Evolutionary conservation across 92 coral and sea anemone genomes (phyloP).

Genomic region (Diadumene lineata): DNA sequence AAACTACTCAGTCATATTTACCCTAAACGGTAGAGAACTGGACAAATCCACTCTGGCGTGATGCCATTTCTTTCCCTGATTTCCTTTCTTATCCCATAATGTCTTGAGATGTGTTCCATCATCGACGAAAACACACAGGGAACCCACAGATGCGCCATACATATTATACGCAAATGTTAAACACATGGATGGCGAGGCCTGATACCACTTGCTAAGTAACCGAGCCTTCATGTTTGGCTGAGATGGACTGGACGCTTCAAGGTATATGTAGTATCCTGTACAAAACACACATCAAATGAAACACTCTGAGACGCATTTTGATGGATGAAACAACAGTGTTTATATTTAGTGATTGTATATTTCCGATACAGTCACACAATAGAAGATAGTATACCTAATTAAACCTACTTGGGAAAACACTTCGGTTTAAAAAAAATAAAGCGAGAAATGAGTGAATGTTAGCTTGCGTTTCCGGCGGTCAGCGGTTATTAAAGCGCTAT

Average conservation of each 20-base stretch:
- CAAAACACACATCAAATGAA: neutral
- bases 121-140: conserved; percentile 21
- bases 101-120: conserved; percentile 10
- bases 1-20: too few species aligned
- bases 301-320: too few species aligned
- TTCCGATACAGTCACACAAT: too few species aligned
- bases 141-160: conserved; percentile 37
- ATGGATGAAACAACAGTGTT: too few species aligned
- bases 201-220: conserved; percentile 35
- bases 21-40: conserved; percentile 21
- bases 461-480: too few species aligned
- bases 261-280: conserved; percentile 42
- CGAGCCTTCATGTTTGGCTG: conserved; percentile 19
- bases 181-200: conserved; percentile 39
- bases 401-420: too few species aligned
- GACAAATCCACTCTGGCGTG: conserved; percentile 31
- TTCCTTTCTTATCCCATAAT: conserved; percentile 39
- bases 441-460: too few species aligned
- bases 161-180: conserved; percentile 45
- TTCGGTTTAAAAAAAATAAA: too few species aligned
- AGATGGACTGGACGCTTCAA: conserved; percentile 40
- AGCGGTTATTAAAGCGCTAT: too few species aligned
- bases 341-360: too few species aligned
- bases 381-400: too few species aligned
- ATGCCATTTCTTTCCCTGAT: conserved; percentile 41